phyloP scores from a whole-genome alignment of 1,140 invertebrate genomes.

The Parasteatoda tepidariorum region DNA sequence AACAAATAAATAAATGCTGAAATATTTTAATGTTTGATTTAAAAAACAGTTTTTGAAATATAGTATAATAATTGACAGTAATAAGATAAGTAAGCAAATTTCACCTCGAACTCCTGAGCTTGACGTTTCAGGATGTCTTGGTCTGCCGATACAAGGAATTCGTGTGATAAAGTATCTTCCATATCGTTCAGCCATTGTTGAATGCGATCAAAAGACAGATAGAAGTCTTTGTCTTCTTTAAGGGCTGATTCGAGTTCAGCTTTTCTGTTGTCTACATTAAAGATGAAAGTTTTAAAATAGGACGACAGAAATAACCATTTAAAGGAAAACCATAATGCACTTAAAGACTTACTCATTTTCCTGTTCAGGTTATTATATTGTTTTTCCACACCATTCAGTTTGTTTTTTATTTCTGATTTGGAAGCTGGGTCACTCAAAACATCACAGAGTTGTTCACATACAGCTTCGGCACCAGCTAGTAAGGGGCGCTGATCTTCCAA shows the following conservation, averaged over 20 bases:
- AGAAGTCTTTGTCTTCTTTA: conserved; percentile 80
- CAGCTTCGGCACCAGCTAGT: conserved; percentile 86
- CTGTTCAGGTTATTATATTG: conserved; percentile 87
- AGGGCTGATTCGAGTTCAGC: conserved; percentile 89
- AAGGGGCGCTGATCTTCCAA: conserved; percentile 87
- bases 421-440: conserved; percentile 92
- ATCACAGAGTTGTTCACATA: conserved; percentile 85
- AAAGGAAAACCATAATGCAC: neutral
- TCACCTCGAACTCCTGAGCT: conserved; percentile 83
- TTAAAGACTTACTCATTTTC: conserved; percentile 73
- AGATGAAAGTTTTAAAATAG: no score
- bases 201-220: conserved; percentile 85
- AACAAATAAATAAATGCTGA: no score
- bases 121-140: conserved; percentile 85
- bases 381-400: conserved; percentile 83
- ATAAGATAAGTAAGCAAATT: no score
- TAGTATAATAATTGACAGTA: no score
- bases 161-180: conserved; percentile 77
- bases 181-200: conserved; percentile 87
- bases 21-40: neutral
- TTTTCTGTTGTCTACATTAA: conserved; percentile 78
- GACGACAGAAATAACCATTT: neutral
- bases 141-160: conserved; percentile 87
- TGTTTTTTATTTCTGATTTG: conserved; percentile 88
- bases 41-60: no score